Base-by-base conservation (phyloP, 2,888 invertebrate species). In the Stenotaenia linearis region DNA sequence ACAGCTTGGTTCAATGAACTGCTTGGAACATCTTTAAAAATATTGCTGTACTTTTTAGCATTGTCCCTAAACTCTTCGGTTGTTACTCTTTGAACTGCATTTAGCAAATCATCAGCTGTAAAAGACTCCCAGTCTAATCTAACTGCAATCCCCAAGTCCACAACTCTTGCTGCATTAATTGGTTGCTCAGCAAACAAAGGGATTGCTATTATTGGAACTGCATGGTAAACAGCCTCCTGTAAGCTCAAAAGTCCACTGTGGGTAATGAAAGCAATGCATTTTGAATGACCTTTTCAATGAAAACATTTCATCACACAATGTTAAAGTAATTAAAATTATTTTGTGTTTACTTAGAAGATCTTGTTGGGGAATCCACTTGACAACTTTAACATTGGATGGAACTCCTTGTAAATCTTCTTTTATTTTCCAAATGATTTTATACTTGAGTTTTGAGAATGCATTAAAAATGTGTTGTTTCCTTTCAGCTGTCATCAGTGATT, bases 141-240 rank as follows among this genome's bases (percentile, higher is more conserved):
- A 25, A 9, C 75, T 30, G n/a, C 75, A 6, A 74, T 74, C 25
- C 18, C 75, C 5, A 74, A 18, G 23, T 74, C 75, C 15, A 9
- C 32, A 9, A 32, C 75, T 23, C 28, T 74, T 15, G 32, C 75
- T 2, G 18, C 32, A 32, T 74, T 74, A 12, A 12, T 12, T 28
- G 69, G 69, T 7, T 74, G 75, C 23, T 74, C 75, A 32, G 23
- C 75, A 74, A 74, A 74, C 30, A 74, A 30, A n/a, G 75, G 75
- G 15, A 74, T 23, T 6, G 30, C 18, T 15, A 74, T 9, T 9
- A 74, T 25, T 25, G 75, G 75, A 23, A 74, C 75, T n/a, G 15
- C 75, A 18, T 74, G 23, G 23, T 74, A 74, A 1, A 74, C 28
- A 32, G 23, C 23, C 18, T 74, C 75, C 7, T 74, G 75, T 7